Conservation (phyloP, 2,888 invertebrate genomes). For the Sphaerophoria rueppellii region DNA sequence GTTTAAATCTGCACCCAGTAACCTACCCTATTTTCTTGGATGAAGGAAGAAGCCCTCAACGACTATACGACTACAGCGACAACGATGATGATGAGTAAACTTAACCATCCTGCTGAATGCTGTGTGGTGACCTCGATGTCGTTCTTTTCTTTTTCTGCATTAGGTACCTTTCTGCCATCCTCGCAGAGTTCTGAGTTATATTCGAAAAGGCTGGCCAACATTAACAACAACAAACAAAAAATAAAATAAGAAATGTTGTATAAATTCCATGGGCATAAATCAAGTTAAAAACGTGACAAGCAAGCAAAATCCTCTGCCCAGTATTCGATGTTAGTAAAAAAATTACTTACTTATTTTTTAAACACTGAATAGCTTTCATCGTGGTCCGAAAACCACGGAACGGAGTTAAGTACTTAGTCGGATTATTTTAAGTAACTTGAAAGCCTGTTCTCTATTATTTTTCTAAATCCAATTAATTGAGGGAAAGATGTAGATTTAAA, state of each 20-base stretch:
- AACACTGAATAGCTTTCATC: conserved; percentile 35
- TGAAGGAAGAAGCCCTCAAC: conserved; percentile 11
- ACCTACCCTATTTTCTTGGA: conserved; percentile 45
- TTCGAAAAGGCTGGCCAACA: conserved; percentile 22
- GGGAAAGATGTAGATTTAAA: too few species aligned
- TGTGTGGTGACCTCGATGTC: conserved; percentile 59
- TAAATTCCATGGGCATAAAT: conserved; percentile 68
- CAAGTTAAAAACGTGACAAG: conserved; percentile 71
- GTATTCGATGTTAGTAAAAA: neutral
- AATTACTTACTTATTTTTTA: neutral
- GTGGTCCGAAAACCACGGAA: conserved; percentile 5
- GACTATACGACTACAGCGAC: neutral
- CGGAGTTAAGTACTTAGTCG: conserved; percentile 17
- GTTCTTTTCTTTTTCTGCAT: conserved; percentile 42
- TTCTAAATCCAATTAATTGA: neutral
- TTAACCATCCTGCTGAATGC: conserved; percentile 46
- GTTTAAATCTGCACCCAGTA: conserved; percentile 59
- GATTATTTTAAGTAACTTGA: conserved; percentile 24
- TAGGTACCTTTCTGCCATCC: neutral
- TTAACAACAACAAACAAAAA: conserved; percentile 7
- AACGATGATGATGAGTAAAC: conserved; percentile 50
- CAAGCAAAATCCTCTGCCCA: conserved; percentile 20
- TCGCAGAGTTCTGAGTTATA: conserved; percentile 16
- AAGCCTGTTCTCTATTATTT: neutral
- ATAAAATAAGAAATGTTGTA: conserved; percentile 51